Evolutionary conservation across 2,113 vertebrate genomes (phyloP), one percentile per base, ranked within the genome.

Genomic region (Sclerurus mexicanus): DNA sequence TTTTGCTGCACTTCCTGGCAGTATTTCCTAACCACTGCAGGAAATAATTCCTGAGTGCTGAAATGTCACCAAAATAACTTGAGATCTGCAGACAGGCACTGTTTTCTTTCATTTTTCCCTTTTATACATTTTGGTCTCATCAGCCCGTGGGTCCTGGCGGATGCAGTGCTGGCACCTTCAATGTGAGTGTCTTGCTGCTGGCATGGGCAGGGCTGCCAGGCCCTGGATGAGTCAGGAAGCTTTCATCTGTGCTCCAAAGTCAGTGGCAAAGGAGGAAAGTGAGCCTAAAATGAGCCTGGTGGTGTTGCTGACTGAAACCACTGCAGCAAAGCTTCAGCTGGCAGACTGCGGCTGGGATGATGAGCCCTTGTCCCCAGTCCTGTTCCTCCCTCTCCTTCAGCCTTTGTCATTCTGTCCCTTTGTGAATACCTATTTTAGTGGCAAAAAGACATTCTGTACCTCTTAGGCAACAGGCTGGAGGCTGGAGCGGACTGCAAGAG

Each of bases 271-370:
- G 35, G 46, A 86, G 52, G 64, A 63, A 35, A 28, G 52, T 14
- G 40, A 76, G 27, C 46, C 31, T 68, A 47, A 49, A 33, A 50
- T 16, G 31, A 76, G 31, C 42, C 21, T 83, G 0, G 0, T 24
- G 1, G 4, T 53, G 35, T 76, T 0, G 0, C 33, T 76, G 58
- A 18, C 2, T 79, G 33, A 73, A 92, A 73, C 17, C 9, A 2
- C 52, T 44, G 35, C 91, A 89, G 47, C 47, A 75, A 55, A 75
- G 47, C 25, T 85, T 59, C 1, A 10, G 56, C 52, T 71, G 46
- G 14, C 1, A 3, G 14, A 85, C 14, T 10, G 1, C 28, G 30
- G 60, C 46, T 87, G 10, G 1, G 24, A 27, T 40, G 66, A 39
- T 47, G 53, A 78, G 20, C 27, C 62, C 27, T n/a, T 67, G 44